Evolutionary conservation across 1,140 invertebrate genomes (phyloP).

Genomic region (Cephus cinctus): DNA sequence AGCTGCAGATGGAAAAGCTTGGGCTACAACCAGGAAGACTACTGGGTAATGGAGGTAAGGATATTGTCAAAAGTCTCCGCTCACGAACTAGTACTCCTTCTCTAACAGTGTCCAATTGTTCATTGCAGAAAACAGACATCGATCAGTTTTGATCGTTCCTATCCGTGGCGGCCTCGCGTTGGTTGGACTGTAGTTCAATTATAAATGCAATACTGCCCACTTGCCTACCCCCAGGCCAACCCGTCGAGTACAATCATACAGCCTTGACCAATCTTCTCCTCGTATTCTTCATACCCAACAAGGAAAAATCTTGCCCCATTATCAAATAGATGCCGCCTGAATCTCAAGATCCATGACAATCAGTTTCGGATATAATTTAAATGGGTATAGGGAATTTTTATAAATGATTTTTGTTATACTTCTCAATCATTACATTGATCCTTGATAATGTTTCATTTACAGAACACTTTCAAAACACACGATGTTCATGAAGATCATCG

Average conservation of each 20-base stretch:
- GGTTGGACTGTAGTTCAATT: conserved; percentile 27
- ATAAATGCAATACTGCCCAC: conserved; percentile 23
- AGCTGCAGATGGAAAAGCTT: conserved; percentile 16
- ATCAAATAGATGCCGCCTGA: too few species aligned
- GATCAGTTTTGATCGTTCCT: conserved; percentile 23
- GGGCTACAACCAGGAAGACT: conserved; percentile 21
- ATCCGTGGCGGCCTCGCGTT: conserved; percentile 16
- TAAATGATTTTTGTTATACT: too few species aligned
- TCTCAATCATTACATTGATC: too few species aligned
- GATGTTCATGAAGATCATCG: too few species aligned
- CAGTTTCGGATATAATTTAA: too few species aligned
- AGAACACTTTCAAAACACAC: too few species aligned
- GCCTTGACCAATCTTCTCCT: conserved; percentile 14
- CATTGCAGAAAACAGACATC: conserved; percentile 24
- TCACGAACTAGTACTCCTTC: conserved; percentile 2
- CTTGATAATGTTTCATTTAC: too few species aligned
- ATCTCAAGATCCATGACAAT: too few species aligned
- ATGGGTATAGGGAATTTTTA: too few species aligned
- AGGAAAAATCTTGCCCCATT: not conserved
- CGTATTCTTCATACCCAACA: not conserved
- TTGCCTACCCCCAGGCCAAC: conserved; percentile 9
- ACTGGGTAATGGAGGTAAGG: conserved; percentile 18
- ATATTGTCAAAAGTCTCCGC: conserved; percentile 11
- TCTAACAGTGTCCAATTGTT: conserved; percentile 15
- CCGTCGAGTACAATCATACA: not conserved